These are phyloP conservation scores for Metellina segmentata DNA, from an alignment of 2,888 invertebrate species.

Conservation along the genomic window DNA sequence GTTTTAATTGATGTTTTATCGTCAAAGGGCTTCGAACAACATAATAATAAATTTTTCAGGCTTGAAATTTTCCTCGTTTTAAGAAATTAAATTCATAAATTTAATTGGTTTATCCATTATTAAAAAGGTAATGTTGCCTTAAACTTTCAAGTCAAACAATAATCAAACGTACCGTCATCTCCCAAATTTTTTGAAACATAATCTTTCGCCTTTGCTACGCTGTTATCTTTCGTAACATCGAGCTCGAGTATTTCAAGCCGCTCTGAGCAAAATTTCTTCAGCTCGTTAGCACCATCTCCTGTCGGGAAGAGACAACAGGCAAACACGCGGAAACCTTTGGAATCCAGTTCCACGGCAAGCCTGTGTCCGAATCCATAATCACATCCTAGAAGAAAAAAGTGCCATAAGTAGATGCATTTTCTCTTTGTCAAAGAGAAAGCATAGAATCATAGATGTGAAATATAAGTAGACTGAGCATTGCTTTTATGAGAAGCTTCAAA, in stretches of 20 bases:
- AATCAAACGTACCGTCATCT: too few relatives aligned
- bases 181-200: slow-evolving; percentile 77
- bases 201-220: slow-evolving; percentile 79
- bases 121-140: too few relatives aligned
- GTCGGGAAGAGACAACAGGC: slow-evolving; percentile 79
- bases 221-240: slow-evolving; percentile 81
- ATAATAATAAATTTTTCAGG: too few relatives aligned
- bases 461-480: too few relatives aligned
- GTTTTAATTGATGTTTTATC: too few relatives aligned
- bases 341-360: slow-evolving; percentile 80
- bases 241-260: slow-evolving; percentile 80
- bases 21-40: too few relatives aligned
- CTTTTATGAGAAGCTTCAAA: too few relatives aligned
- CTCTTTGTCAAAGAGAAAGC: too few relatives aligned
- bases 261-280: slow-evolving; percentile 78
- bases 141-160: neutral
- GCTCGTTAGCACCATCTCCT: slow-evolving; percentile 78
- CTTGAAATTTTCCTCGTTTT: neutral
- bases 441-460: too few relatives aligned
- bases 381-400: slow-evolving; percentile 79
- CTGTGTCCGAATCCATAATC: slow-evolving; percentile 81
- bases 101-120: neutral
- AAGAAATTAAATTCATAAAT: neutral
- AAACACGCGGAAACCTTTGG: slow-evolving; percentile 80
- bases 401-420: too few relatives aligned